Percentiles rank a stretch among this genome's conserved stretches.
Evolutionary conservation across 2,113 vertebrate species (phyloP).

Genomic region (Ia io): DNA sequence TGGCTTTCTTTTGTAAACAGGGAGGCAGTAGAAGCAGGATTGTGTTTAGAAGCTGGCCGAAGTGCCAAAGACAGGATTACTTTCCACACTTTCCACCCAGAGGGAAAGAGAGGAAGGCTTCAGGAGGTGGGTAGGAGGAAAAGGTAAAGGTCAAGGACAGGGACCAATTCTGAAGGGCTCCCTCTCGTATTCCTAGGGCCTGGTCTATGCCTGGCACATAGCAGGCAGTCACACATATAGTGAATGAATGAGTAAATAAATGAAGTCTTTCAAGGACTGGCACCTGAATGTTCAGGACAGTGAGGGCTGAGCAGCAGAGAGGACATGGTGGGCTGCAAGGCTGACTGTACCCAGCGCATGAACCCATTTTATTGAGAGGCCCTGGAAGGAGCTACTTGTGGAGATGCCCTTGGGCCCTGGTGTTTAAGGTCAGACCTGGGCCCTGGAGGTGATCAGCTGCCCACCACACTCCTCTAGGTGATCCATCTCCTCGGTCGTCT

Average conservation of each 20-base stretch:
- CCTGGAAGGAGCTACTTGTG: neutral
- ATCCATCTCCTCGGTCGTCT: neutral
- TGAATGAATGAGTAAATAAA: neutral
- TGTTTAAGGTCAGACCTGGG: constrained; percentile 26
- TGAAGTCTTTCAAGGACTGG: neutral
- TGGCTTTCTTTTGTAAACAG: neutral
- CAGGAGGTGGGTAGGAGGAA: neutral
- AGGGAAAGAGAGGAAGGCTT: neutral
- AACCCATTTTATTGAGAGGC: neutral
- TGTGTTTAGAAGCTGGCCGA: neutral
- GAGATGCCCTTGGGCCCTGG: neutral
- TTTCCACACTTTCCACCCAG: neutral
- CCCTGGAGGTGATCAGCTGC: constrained; percentile 52
- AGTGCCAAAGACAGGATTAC: neutral
- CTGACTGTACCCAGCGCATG: neutral
- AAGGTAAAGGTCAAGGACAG: neutral
- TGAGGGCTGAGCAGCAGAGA: neutral
- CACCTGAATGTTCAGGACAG: neutral
- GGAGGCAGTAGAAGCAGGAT: neutral
- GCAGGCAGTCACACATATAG: neutral
- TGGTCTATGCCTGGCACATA: neutral
- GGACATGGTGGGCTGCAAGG: neutral
- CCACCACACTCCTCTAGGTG: constrained; percentile 45
- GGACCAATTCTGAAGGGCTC: neutral
- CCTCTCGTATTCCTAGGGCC: neutral